These are phyloP conservation scores for Danio aesculapii DNA, from an alignment of 2,797 vertebrate species.

Conservation along the genomic window DNA sequence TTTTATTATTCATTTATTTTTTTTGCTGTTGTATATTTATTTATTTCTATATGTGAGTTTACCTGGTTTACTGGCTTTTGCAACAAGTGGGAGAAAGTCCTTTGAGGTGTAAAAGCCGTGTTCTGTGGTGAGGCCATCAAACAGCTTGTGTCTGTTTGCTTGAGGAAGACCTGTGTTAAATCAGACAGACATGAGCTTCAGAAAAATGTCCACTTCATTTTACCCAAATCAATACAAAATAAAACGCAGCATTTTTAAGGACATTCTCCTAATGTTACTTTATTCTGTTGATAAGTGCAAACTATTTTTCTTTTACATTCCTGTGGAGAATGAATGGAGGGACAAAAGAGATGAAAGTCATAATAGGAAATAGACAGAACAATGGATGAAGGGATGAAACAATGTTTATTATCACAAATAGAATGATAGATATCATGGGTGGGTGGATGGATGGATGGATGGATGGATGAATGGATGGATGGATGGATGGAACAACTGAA, in stretches of 20 bases:
- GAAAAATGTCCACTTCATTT: background rate
- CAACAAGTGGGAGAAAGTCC: slow-evolving; percentile 92
- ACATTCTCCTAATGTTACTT: too few relatives aligned
- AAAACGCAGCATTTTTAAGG: background rate
- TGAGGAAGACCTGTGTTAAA: slow-evolving; percentile 86
- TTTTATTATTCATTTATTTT: too few relatives aligned
- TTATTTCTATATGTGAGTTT: too few relatives aligned
- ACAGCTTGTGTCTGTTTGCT: slow-evolving; percentile 87
- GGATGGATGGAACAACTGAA: too few relatives aligned
- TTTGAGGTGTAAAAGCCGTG: slow-evolving; percentile 96
- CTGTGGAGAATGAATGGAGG: background rate
- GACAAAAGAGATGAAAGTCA: background rate
- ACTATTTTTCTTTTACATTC: too few relatives aligned
- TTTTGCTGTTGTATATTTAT: too few relatives aligned
- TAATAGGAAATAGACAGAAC: background rate
- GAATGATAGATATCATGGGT: too few relatives aligned
- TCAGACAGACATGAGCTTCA: background rate
- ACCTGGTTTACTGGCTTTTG: slow-evolving; percentile 94
- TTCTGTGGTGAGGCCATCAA: slow-evolving; percentile 82
- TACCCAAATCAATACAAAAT: slow-evolving; percentile 4
- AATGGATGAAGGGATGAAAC: background rate
- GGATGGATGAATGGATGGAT: too few relatives aligned
- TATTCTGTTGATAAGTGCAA: too few relatives aligned
- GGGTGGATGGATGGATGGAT: too few relatives aligned
- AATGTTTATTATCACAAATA: background rate